Percentiles rank a stretch among this genome's conserved stretches.
These are phyloP conservation scores for Phrynosoma blainvillii DNA, from an alignment of 2,113 vertebrate genomes.

Conservation along the genomic window DNA sequence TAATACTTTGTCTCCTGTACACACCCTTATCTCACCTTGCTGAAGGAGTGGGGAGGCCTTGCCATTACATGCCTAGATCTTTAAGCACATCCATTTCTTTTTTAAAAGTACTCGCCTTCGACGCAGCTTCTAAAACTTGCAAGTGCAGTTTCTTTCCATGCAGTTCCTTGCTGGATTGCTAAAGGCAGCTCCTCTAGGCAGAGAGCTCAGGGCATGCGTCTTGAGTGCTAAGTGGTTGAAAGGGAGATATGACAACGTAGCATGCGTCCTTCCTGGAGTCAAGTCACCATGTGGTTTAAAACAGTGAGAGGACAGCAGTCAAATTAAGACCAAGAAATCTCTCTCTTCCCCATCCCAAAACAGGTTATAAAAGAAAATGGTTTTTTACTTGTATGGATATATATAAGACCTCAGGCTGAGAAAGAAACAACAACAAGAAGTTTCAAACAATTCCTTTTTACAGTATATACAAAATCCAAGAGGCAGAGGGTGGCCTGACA, in stretches of 20 bases:
- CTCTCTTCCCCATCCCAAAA: not conserved
- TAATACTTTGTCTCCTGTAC: not conserved
- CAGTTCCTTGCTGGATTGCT: not conserved
- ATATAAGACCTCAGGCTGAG: slow-evolving; percentile 36
- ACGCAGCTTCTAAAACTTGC: too few species aligned
- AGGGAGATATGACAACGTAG: not conserved
- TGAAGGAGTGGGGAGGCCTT: not conserved
- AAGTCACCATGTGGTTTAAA: not conserved
- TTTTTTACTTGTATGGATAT: slow-evolving; percentile 48
- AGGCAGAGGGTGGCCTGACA: slow-evolving; percentile 67
- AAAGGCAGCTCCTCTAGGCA: not conserved
- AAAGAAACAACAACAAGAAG: slow-evolving; percentile 73
- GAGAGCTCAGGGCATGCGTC: slow-evolving; percentile 55
- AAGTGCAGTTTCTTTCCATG: not conserved
- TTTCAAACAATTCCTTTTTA: slow-evolving; percentile 96
- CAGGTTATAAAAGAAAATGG: slow-evolving; percentile 36
- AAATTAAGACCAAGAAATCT: not conserved
- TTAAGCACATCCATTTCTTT: not conserved
- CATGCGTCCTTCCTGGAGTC: not conserved
- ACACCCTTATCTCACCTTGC: not conserved
- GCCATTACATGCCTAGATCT: not conserved
- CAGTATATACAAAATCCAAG: slow-evolving; percentile 91
- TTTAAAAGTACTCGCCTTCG: not conserved
- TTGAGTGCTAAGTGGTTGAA: not conserved
- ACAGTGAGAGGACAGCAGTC: too few species aligned